Evolutionary conservation across 2,113 vertebrate genomes (phyloP).

Genomic region (Amphiprion percula): DNA sequence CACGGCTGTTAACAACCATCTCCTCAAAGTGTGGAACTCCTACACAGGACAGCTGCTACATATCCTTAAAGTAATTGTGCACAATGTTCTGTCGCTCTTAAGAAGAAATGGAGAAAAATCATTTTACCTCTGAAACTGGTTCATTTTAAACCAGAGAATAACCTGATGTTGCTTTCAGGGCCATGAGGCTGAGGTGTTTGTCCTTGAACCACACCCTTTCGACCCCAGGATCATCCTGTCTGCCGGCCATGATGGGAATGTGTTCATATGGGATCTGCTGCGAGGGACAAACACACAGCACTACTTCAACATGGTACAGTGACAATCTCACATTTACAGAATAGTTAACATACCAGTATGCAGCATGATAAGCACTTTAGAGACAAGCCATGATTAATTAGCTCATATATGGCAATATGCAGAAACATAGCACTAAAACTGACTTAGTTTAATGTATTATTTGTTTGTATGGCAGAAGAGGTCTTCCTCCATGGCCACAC

Average conservation of each 20-base stretch:
- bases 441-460: not conserved
- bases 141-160: not conserved
- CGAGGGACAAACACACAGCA: slow-evolving; percentile 92
- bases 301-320: slow-evolving; percentile 94
- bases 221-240: slow-evolving; percentile 97
- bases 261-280: slow-evolving; percentile 96
- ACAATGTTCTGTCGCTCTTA: not conserved
- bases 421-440: not conserved
- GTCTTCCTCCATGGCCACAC: not conserved
- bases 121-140: not conserved
- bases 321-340: not conserved
- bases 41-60: slow-evolving; percentile 94
- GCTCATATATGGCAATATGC: not conserved
- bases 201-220: slow-evolving; percentile 96
- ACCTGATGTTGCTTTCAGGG: slow-evolving; percentile 84
- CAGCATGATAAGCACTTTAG: not conserved
- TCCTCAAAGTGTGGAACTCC: slow-evolving; percentile 99
- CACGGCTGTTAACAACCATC: slow-evolving; percentile 96
- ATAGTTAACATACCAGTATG: not conserved
- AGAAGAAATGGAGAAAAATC: too few relatives aligned
- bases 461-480: not conserved
- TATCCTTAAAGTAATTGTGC: slow-evolving; percentile 88
- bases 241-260: slow-evolving; percentile 95
- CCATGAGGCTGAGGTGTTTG: slow-evolving; percentile 97
- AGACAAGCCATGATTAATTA: not conserved